Conservation (phyloP, 2,888 invertebrate species). For the Byasa hedistus region DNA sequence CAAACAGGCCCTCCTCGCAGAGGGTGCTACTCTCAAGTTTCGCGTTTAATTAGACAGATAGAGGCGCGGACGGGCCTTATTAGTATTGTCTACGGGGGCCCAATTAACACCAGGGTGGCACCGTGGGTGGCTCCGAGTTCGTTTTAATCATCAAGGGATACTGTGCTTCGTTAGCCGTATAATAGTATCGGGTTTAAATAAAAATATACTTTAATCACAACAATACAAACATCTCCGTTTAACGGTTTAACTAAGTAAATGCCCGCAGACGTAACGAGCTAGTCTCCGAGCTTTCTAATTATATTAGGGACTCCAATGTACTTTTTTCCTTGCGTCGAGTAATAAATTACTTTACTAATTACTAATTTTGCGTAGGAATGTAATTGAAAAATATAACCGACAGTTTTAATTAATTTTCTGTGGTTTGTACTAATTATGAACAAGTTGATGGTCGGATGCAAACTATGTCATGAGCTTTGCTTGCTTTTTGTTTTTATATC, state of each 20-base stretch:
- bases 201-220: constrained; percentile 31
- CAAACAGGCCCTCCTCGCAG: constrained; percentile 74
- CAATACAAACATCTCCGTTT: constrained; percentile 11
- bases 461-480: constrained; percentile 31
- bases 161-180: constrained; percentile 76
- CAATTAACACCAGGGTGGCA: constrained; percentile 77
- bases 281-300: constrained; percentile 13
- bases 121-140: constrained; percentile 73
- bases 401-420: constrained; percentile 41
- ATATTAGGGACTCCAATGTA: constrained; percentile 17
- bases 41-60: constrained; percentile 80
- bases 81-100: constrained; percentile 81
- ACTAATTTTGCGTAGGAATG: constrained; percentile 27
- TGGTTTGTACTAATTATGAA: constrained; percentile 41
- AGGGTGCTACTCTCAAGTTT: constrained; percentile 80
- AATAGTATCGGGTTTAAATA: constrained; percentile 64
- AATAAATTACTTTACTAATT: constrained; percentile 28
- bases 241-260: constrained; percentile 7
- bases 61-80: constrained; percentile 79
- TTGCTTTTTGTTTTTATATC: constrained; percentile 24
- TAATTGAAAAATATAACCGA: constrained; percentile 36
- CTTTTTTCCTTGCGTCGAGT: constrained; percentile 9
- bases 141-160: constrained; percentile 79
- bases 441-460: constrained; percentile 34
- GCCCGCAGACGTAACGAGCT: constrained; percentile 4